Percentiles rank a stretch among this genome's conserved stretches.
phyloP scores from a whole-genome alignment of 1,140 invertebrate genomes.

The Argopecten irradians region DNA sequence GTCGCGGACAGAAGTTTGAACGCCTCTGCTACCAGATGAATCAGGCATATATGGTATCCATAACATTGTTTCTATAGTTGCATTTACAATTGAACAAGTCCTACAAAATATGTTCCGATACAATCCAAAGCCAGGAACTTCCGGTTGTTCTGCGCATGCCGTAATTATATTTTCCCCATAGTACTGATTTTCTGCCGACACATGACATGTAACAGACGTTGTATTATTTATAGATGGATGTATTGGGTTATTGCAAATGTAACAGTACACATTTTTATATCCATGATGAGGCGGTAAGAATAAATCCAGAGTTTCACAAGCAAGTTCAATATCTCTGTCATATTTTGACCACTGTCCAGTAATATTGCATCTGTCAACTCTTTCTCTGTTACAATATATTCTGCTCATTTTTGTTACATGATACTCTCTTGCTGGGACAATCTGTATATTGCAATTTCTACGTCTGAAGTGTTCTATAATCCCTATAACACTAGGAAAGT shows the following conservation, averaged over 20 bases:
- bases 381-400: not conserved
- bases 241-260: not conserved
- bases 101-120: constrained; percentile 29
- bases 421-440: not conserved
- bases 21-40: not conserved
- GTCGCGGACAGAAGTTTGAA: not conserved
- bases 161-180: not conserved
- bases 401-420: not conserved
- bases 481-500: not conserved
- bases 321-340: not conserved
- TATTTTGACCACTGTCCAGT: not conserved
- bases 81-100: not conserved
- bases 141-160: not conserved
- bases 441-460: not conserved
- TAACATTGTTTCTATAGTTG: too few relatives aligned
- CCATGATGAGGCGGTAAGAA: not conserved
- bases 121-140: not conserved
- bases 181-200: not conserved
- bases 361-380: not conserved
- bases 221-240: not conserved
- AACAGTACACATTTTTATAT: constrained; percentile 25
- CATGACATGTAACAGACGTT: not conserved
- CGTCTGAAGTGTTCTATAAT: not conserved
- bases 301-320: constrained; percentile 27
- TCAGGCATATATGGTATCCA: not conserved